A percentile compares a stretch with the other conserved stretches of the same genome.
phyloP scores from a whole-genome alignment of 1,140 invertebrate genomes.

The Pseudobourletiella spinata region DNA sequence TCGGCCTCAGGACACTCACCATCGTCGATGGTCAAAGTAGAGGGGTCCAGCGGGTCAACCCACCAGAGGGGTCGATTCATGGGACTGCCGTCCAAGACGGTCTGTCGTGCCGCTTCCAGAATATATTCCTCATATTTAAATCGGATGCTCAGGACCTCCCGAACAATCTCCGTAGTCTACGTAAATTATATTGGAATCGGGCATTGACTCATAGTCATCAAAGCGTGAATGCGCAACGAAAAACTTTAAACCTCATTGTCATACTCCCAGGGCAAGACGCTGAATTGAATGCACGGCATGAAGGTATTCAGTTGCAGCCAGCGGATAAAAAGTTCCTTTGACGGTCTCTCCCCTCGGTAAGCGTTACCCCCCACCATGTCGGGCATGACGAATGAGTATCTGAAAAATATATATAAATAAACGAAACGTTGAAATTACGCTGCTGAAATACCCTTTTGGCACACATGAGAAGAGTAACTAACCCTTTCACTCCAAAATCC shows the following conservation, averaged over 20 bases:
- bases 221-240: too few species aligned
- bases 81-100: slow-evolving; percentile 55
- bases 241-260: slow-evolving; percentile 46
- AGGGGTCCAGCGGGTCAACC: slow-evolving; percentile 46
- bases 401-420: background rate
- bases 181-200: too few species aligned
- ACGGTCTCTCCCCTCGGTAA: slow-evolving; percentile 41
- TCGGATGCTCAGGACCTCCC: slow-evolving; percentile 59
- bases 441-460: too few species aligned
- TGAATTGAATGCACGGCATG: slow-evolving; percentile 80
- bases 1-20: slow-evolving; percentile 21
- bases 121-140: slow-evolving; percentile 55
- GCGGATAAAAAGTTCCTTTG: slow-evolving; percentile 73
- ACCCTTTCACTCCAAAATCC: slow-evolving; percentile 36
- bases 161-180: slow-evolving; percentile 55
- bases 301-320: slow-evolving; percentile 82
- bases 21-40: slow-evolving; percentile 42
- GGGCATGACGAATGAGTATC: slow-evolving; percentile 61
- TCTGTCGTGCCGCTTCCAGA: slow-evolving; percentile 49
- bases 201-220: too few species aligned
- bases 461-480: too few species aligned
- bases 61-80: slow-evolving; percentile 88
- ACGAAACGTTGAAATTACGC: too few species aligned
- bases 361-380: slow-evolving; percentile 90
- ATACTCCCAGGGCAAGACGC: slow-evolving; percentile 77